Conservation (phyloP, 2,888 invertebrate genomes). For the Melanotus villosus region DNA sequence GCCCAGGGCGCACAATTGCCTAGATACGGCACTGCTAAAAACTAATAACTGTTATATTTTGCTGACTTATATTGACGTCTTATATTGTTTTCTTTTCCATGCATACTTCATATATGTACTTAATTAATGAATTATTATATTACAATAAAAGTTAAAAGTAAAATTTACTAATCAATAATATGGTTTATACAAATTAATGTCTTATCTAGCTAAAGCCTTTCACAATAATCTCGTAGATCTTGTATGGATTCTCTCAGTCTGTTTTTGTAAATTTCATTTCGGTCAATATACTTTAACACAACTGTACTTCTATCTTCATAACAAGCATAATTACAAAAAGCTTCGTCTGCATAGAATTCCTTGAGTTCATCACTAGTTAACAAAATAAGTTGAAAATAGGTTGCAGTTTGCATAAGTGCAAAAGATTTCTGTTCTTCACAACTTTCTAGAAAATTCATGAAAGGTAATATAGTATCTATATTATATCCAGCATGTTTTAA, state of each 20-base stretch:
- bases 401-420: conserved; percentile 58
- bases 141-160: too few relatives aligned
- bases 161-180: too few relatives aligned
- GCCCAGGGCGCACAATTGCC: too few relatives aligned
- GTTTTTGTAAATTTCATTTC: conserved; percentile 47
- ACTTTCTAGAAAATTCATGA: conserved; percentile 59
- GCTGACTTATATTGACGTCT: too few relatives aligned
- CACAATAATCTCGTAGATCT: conserved; percentile 45
- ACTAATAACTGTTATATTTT: too few relatives aligned
- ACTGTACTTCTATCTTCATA: conserved; percentile 59
- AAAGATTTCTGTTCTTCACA: conserved; percentile 62
- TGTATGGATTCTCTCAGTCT: conserved; percentile 46
- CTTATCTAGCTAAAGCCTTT: conserved; percentile 18
- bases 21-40: too few relatives aligned
- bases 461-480: conserved; percentile 55
- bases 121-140: too few relatives aligned
- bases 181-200: too few relatives aligned
- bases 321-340: conserved; percentile 53
- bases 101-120: too few relatives aligned
- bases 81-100: too few relatives aligned
- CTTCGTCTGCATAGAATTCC: conserved; percentile 54
- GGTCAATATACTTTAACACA: conserved; percentile 54
- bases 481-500: conserved; percentile 53
- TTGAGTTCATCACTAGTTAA: conserved; percentile 53
- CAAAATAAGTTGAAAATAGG: conserved; percentile 60